phyloP scores from a whole-genome alignment of 1,140 invertebrate species.

The Apis mellifera region DNA sequence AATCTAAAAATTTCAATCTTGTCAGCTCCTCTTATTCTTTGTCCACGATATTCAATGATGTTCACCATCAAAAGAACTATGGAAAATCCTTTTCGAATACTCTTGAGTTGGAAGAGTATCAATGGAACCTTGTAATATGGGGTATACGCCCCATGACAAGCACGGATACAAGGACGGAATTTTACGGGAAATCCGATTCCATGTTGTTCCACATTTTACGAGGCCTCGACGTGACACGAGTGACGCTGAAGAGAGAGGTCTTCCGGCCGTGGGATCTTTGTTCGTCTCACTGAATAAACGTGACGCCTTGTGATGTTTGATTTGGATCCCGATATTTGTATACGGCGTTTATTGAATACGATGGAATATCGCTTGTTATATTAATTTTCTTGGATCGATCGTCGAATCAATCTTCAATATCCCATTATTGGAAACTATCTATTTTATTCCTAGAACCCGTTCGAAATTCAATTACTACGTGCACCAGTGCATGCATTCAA shows the following conservation, averaged over 20 bases:
- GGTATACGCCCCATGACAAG: background rate
- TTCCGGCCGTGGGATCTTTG: conserved; percentile 2
- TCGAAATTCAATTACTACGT: too few species aligned
- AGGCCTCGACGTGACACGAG: background rate
- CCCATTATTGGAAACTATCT: too few species aligned
- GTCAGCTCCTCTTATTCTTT: conserved; percentile 4
- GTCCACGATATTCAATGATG: background rate
- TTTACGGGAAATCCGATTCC: conserved; percentile 33
- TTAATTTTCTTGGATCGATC: too few species aligned
- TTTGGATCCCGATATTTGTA: background rate
- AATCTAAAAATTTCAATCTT: background rate
- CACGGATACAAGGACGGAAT: background rate
- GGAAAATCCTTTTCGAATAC: conserved; percentile 24
- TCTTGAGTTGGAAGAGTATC: background rate
- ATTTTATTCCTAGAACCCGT: too few species aligned
- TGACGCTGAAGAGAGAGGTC: background rate
- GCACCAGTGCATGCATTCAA: too few species aligned
- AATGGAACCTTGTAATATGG: background rate
- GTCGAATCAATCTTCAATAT: too few species aligned
- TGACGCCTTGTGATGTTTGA: background rate
- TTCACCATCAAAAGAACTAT: background rate
- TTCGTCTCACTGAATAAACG: background rate
- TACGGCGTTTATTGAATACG: background rate
- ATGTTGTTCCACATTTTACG: conserved; percentile 21
- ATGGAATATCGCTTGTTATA: background rate